phyloP scores from a whole-genome alignment of 2,888 invertebrate genomes.

The Pyrocoelia pectoralis region DNA sequence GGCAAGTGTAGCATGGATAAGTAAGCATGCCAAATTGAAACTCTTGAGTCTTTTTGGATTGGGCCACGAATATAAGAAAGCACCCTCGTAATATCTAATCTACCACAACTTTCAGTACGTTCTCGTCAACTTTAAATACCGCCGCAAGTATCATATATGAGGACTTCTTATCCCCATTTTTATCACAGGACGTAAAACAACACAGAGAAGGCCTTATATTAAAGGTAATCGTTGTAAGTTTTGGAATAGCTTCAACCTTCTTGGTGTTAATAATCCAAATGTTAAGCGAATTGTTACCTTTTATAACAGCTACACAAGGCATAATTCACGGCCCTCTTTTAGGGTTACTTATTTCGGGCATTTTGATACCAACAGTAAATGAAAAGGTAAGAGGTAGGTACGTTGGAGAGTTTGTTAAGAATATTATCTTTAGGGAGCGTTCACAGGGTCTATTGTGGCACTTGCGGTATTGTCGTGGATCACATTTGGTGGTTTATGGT shows the following conservation, averaged over 20 bases:
- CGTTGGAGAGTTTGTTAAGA: too few species aligned
- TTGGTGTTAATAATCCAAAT: constrained; percentile 71
- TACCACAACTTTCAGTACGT: constrained; percentile 62
- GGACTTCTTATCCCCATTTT: constrained; percentile 68
- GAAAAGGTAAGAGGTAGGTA: constrained; percentile 61
- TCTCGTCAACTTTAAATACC: constrained; percentile 70
- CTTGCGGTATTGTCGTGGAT: not conserved
- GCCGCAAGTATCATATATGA: constrained; percentile 71
- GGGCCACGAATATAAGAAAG: too few species aligned
- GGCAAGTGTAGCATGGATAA: too few species aligned
- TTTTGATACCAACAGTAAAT: constrained; percentile 70
- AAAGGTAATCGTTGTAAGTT: constrained; percentile 60
- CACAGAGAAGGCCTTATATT: constrained; percentile 66
- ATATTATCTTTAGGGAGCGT: not conserved
- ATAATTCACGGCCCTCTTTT: constrained; percentile 70
- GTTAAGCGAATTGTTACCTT: constrained; percentile 71
- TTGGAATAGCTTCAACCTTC: constrained; percentile 77
- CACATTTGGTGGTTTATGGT: not conserved
- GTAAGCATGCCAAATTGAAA: too few species aligned
- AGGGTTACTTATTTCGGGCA: constrained; percentile 71
- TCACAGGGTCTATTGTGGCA: not conserved
- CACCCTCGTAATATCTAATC: too few species aligned
- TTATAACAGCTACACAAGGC: constrained; percentile 69
- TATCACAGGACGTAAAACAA: constrained; percentile 61
- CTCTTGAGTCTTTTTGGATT: too few species aligned